Percentiles rank a stretch among this genome's conserved stretches.
Evolutionary conservation across 2,797 vertebrate species (phyloP).

Genomic region (Falco novaeseelandiae): DNA sequence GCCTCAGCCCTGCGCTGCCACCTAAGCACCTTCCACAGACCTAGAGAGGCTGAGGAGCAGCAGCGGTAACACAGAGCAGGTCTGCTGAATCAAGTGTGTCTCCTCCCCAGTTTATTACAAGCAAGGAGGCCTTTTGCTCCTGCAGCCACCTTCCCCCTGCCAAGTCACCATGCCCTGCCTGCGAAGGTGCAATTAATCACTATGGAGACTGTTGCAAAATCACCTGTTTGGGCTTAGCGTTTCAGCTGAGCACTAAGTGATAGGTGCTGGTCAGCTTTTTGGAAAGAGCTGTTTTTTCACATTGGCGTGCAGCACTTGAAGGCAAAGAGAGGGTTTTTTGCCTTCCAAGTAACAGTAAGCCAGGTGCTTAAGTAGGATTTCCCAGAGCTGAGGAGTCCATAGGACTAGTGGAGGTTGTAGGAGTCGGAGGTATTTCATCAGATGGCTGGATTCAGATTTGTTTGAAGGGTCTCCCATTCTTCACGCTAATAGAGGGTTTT

Average conservation of each 20-base stretch:
- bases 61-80: not conserved
- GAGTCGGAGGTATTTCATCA: rapidly evolving
- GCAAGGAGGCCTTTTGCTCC: not conserved
- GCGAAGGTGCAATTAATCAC: not conserved
- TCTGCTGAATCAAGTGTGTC: not conserved
- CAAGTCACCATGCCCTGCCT: not conserved
- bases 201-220: slow-evolving; percentile 7
- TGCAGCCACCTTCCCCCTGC: not conserved
- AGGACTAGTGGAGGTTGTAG: not conserved
- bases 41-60: not conserved
- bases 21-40: not conserved
- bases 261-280: not conserved
- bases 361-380: not conserved
- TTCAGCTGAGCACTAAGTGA: not conserved
- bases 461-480: not conserved
- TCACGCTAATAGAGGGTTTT: not conserved
- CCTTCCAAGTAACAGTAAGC: not conserved
- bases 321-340: not conserved
- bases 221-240: not conserved
- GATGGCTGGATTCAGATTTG: rapidly evolving
- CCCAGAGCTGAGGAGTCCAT: rapidly evolving
- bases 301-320: not conserved
- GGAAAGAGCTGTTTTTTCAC: not conserved
- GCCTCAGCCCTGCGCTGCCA: not conserved
- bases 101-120: not conserved